Evolutionary conservation across 2,797 vertebrate species (phyloP), one percentile per base, ranked within the genome.

Genomic region (Lacerta viridis): DNA sequence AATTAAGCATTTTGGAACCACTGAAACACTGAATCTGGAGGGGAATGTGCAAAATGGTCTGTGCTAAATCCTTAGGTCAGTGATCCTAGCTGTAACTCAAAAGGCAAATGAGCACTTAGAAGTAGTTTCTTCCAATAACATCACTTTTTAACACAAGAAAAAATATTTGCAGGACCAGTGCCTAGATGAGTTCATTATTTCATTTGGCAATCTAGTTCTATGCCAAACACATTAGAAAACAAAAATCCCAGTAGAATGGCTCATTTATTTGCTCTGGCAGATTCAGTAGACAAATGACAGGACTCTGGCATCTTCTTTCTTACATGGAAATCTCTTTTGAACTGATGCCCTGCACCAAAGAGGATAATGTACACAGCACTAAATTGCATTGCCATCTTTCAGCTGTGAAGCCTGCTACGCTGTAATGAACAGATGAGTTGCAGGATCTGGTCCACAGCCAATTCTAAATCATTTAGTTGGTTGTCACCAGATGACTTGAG

Each of bases 241-340:
- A 92, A 91, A 83, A 4, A 64, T 23, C 46, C 89, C 59, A 0
- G 43, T 41, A 93, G 76, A 88, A 92, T 85, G 93, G 85, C 17
- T 88, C 15, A 29, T 79, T 94, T 91, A 80, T 85, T 90, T 95
- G 80, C 36, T 90, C 82, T 88, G 83, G 78, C 69, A 84, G 36
- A 84, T 80, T 72, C 29, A 80, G 86, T 29, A 94, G 59, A 92
- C 25, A 92, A 82, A 93, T 85, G 71, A 94, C 43, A 93, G 77
- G 25, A 43, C 64, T 93, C 85, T 93, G 93, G 86, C 89, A 89
- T 74, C 36, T 86, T 39, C 15, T 72, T 86, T 25, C 64, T 92
- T 79, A 79, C 50, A 85, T 78, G 80, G 6, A 91, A 90, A 39
- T 76, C 20, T 88, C 86, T 90, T 92, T 85, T 80, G 1, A 95